These are phyloP conservation scores for Parazoanthus atlanticus DNA, from an alignment of 92 coral and sea anemone genomes.

Conservation along the genomic window DNA sequence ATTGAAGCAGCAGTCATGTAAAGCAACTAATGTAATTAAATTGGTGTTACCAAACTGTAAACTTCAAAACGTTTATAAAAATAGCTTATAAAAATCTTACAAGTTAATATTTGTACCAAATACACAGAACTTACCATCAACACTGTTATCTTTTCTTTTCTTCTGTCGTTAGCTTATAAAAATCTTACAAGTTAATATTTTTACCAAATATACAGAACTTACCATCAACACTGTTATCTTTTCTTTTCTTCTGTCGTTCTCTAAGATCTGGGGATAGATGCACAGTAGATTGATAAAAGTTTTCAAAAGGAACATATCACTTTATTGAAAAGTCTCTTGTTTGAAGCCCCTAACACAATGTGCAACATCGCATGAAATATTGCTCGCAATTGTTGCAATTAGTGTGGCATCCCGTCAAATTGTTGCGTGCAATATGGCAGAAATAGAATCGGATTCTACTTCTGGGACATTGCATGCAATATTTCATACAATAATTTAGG, in stretches of 20 bases:
- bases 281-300: not conserved
- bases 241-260: conserved; percentile 72
- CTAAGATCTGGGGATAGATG: conserved; percentile 60
- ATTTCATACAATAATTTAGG: no score
- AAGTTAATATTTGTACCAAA: not conserved
- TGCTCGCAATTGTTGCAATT: not conserved
- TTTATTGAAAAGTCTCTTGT: not conserved
- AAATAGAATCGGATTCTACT: not conserved
- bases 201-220: conserved; percentile 1
- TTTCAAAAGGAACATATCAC: not conserved
- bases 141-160: conserved; percentile 66
- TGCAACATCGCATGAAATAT: not conserved
- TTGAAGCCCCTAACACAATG: no score
- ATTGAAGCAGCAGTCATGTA: no score
- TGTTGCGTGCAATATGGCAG: no score
- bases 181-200: no score
- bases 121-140: conserved; percentile 66
- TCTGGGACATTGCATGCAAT: no score
- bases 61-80: no score
- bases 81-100: no score
- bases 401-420: not conserved
- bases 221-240: conserved; percentile 79
- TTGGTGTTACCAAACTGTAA: no score
- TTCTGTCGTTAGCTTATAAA: conserved; percentile 45
- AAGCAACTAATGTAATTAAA: no score